Conservation (phyloP, 1,140 invertebrate species). For the Drosophila tsacasi region DNA sequence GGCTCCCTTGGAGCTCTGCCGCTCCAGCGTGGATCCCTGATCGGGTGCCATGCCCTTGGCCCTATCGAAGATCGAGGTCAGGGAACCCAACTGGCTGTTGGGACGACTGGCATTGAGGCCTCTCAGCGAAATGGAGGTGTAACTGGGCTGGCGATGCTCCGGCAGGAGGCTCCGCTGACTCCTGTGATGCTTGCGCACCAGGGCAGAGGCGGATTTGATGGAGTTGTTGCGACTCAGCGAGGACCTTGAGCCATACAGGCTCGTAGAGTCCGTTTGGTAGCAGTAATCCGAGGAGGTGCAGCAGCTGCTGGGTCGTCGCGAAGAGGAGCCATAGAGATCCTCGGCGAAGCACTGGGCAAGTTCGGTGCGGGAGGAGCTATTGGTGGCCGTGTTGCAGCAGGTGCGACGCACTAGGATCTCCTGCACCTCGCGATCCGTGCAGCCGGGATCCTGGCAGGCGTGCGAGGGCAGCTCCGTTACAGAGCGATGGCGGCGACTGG, state of each 20-base stretch:
- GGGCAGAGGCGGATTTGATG: slow-evolving; percentile 78
- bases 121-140: slow-evolving; percentile 76
- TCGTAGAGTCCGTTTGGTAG: slow-evolving; percentile 84
- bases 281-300: slow-evolving; percentile 84
- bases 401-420: slow-evolving; percentile 74
- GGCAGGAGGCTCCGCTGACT: slow-evolving; percentile 39
- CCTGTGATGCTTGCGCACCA: slow-evolving; percentile 68
- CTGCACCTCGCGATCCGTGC: slow-evolving; percentile 75
- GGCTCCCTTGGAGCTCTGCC: slow-evolving; percentile 75
- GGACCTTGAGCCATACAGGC: slow-evolving; percentile 79
- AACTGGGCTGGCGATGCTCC: slow-evolving; percentile 78
- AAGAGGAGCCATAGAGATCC: slow-evolving; percentile 75
- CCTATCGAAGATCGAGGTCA: slow-evolving; percentile 81
- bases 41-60: slow-evolving; percentile 63
- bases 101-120: slow-evolving; percentile 74
- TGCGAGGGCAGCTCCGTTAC: slow-evolving; percentile 76
- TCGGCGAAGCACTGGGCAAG: slow-evolving; percentile 81
- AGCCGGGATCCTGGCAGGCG: slow-evolving; percentile 72
- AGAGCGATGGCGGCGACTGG: slow-evolving; percentile 76
- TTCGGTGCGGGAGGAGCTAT: slow-evolving; percentile 65
- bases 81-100: slow-evolving; percentile 75
- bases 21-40: slow-evolving; percentile 71
- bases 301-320: slow-evolving; percentile 73
- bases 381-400: slow-evolving; percentile 61
- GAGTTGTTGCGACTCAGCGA: slow-evolving; percentile 82